Conservation (phyloP, 2,113 vertebrate species). For the Protobothrops flavoviridis region DNA sequence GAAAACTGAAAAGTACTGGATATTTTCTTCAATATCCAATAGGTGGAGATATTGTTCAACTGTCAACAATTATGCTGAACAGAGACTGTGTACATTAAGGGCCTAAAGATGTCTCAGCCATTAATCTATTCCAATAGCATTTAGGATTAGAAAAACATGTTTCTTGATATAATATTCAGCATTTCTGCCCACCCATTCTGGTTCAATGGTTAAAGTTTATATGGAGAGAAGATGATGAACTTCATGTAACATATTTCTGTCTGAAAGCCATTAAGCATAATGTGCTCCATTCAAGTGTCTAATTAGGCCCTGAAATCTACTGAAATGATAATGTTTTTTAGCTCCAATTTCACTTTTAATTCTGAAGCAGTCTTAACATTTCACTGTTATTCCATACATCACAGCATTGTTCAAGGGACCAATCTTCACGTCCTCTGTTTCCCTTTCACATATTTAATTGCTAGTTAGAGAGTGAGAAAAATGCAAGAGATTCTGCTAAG, state of each 20-base stretch:
- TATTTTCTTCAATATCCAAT: constrained; percentile 7
- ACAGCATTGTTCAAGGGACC: neutral
- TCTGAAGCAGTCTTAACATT: neutral
- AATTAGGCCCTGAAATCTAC: neutral
- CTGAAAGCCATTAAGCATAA: neutral
- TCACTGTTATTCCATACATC: neutral
- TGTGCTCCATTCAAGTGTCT: neutral
- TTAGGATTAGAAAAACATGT: neutral
- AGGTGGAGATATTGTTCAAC: constrained; percentile 21
- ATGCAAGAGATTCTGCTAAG: neutral
- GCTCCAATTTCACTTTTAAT: neutral
- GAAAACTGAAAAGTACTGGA: neutral
- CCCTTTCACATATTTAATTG: neutral
- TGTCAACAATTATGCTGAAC: neutral
- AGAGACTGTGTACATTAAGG: neutral
- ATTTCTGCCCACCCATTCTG: neutral
- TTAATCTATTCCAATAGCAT: neutral
- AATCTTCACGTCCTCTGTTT: neutral
- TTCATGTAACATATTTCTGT: neutral
- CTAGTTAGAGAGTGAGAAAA: neutral
- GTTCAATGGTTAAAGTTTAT: neutral
- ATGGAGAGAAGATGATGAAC: neutral
- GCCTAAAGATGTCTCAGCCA: neutral
- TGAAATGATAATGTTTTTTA: neutral
- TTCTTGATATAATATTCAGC: neutral